Percentiles rank a stretch among this genome's conserved stretches.
These are phyloP conservation scores for Epinephelus moara DNA, from an alignment of 2,113 vertebrate species.

Conservation along the genomic window DNA sequence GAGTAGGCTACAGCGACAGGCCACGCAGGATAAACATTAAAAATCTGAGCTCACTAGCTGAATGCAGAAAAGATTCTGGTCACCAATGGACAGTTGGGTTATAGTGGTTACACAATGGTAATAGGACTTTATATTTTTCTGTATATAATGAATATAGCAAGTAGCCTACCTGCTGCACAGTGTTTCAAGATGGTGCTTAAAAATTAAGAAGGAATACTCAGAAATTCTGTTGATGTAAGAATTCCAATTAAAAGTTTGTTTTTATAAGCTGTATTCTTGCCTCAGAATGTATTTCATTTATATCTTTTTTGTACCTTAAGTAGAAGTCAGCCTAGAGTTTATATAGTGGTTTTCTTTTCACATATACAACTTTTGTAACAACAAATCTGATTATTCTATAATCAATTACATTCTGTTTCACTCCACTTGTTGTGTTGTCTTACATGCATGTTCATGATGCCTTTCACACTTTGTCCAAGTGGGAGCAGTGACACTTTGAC, in stretches of 20 bases:
- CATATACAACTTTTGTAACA: too few species aligned
- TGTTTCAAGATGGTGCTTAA: conserved; percentile 29
- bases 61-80: neutral
- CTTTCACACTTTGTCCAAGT: too few species aligned
- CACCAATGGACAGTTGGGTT: neutral
- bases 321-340: neutral
- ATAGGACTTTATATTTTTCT: neutral
- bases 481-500: too few species aligned
- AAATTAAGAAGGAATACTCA: neutral
- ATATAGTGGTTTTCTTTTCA: too few species aligned
- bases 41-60: neutral
- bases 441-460: too few species aligned
- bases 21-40: neutral
- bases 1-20: neutral
- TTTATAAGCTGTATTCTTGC: neutral
- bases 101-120: neutral
- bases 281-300: neutral
- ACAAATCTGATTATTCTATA: too few species aligned
- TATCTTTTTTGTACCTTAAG: neutral
- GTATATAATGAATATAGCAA: conserved; percentile 5
- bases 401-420: too few species aligned
- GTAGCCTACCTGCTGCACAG: neutral
- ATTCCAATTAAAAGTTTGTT: conserved; percentile 1
- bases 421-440: too few species aligned
- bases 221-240: neutral